These are phyloP conservation scores for Teleogryllus occipitalis DNA, from an alignment of 1,140 invertebrate species.

Conservation along the genomic window DNA sequence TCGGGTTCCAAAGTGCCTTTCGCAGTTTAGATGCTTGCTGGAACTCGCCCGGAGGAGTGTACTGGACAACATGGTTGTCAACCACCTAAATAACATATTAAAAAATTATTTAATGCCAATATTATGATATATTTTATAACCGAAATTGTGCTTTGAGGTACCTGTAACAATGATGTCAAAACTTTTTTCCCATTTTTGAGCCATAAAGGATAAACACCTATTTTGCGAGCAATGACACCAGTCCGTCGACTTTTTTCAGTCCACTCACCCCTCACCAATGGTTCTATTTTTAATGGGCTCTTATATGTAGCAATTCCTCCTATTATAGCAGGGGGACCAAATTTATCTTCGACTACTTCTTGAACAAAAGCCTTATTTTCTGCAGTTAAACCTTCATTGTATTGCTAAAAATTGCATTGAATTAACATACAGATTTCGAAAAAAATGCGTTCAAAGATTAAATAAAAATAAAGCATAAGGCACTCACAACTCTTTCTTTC, in stretches of 20 bases:
- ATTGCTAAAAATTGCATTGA: slow-evolving; percentile 38
- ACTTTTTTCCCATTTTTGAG: slow-evolving; percentile 73
- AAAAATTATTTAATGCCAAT: slow-evolving; percentile 15
- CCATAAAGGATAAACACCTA: slow-evolving; percentile 91
- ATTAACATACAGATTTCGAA: not conserved
- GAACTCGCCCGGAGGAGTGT: slow-evolving; percentile 76
- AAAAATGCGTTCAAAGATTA: slow-evolving; percentile 9
- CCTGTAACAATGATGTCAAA: slow-evolving; percentile 75
- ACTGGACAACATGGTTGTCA: slow-evolving; percentile 94
- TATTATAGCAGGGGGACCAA: slow-evolving; percentile 38
- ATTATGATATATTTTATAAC: slow-evolving; percentile 9
- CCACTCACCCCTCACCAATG: slow-evolving; percentile 51
- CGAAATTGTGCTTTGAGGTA: slow-evolving; percentile 33
- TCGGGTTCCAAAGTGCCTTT: slow-evolving; percentile 34
- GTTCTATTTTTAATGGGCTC: slow-evolving; percentile 48
- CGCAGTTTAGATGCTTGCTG: slow-evolving; percentile 43
- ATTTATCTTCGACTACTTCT: slow-evolving; percentile 63
- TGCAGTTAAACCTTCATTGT: slow-evolving; percentile 59
- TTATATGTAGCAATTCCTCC: slow-evolving; percentile 36
- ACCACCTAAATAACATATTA: slow-evolving; percentile 51
- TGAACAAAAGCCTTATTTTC: slow-evolving; percentile 78
- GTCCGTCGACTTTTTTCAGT: slow-evolving; percentile 51
- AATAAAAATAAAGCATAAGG: slow-evolving; percentile 20
- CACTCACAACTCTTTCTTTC: slow-evolving; percentile 41
- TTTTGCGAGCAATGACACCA: slow-evolving; percentile 86